Evolutionary conservation across 2,888 invertebrate genomes (phyloP).

Genomic region (Deroplatys truncata): DNA sequence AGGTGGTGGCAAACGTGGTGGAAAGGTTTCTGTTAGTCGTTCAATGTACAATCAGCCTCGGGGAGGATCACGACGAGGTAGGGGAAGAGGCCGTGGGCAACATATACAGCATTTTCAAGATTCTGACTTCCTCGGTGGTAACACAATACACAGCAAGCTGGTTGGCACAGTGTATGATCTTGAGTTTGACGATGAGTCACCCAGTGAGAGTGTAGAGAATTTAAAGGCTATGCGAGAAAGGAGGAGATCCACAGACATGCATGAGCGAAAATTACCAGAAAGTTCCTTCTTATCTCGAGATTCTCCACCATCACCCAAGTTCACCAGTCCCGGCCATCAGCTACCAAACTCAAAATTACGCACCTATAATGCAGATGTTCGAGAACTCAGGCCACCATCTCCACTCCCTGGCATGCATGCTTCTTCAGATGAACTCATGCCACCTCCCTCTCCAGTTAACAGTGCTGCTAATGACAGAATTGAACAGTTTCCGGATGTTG

Average conservation of each 20-base stretch:
- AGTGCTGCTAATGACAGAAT: constrained; percentile 31
- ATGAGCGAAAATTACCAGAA: constrained; percentile 53
- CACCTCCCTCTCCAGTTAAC: constrained; percentile 17
- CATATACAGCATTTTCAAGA: constrained; percentile 36
- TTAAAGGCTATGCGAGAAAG: constrained; percentile 74
- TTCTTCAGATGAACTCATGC: constrained; percentile 11
- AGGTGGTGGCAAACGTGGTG: constrained; percentile 12
- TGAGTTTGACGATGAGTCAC: constrained; percentile 74
- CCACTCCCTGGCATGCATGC: constrained; percentile 37
- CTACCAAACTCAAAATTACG: constrained; percentile 40
- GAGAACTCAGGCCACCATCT: constrained; percentile 50
- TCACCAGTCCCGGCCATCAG: constrained; percentile 50
- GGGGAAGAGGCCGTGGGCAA: constrained; percentile 41
- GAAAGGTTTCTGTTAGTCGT: constrained; percentile 18
- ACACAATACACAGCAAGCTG: constrained; percentile 72
- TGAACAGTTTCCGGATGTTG: constrained; percentile 34
- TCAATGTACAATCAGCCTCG: constrained; percentile 38
- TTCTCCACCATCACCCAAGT: constrained; percentile 55
- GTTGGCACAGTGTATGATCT: constrained; percentile 85
- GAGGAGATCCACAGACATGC: constrained; percentile 67
- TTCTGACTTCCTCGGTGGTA: constrained; percentile 32
- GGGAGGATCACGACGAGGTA: constrained; percentile 49
- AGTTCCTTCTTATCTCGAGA: constrained; percentile 41
- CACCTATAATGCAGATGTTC: constrained; percentile 44
- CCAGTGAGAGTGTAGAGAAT: constrained; percentile 57